Conservation (phyloP, 1,140 invertebrate genomes). For the Hyphantria cunea region DNA sequence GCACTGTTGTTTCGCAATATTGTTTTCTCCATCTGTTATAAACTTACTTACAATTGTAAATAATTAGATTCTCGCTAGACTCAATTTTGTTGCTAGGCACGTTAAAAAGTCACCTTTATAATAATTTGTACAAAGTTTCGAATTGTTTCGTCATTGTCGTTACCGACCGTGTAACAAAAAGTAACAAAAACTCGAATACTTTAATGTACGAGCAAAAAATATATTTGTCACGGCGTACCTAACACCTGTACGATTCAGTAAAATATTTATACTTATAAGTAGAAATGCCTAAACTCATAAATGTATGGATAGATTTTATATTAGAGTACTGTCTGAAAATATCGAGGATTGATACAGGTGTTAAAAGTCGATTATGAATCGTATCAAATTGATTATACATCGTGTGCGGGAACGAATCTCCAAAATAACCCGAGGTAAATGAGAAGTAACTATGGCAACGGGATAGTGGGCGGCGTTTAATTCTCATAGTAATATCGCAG, state of each 20-base stretch:
- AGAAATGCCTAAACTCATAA: background rate
- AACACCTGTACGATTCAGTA: slow-evolving; percentile 14
- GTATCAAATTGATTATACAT: slow-evolving; percentile 50
- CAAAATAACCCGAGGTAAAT: slow-evolving; percentile 37
- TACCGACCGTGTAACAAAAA: slow-evolving; percentile 18
- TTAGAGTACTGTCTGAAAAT: slow-evolving; percentile 13
- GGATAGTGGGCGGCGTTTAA: slow-evolving; percentile 7
- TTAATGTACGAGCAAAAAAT: slow-evolving; percentile 23
- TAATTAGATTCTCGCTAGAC: no score
- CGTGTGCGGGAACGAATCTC: slow-evolving; percentile 39
- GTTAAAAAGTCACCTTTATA: slow-evolving; percentile 8
- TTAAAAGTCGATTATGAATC: slow-evolving; percentile 39
- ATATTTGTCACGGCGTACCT: slow-evolving; percentile 22
- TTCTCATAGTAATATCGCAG: background rate
- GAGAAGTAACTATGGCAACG: slow-evolving; percentile 32
- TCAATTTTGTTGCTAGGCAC: slow-evolving; percentile 5
- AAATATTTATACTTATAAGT: slow-evolving; percentile 22
- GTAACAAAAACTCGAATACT: slow-evolving; percentile 30
- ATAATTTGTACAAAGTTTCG: slow-evolving; percentile 14
- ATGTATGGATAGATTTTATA: slow-evolving; percentile 3
- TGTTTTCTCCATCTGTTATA: slow-evolving; percentile 13
- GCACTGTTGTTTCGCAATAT: slow-evolving; percentile 49
- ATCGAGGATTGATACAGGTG: slow-evolving; percentile 32
- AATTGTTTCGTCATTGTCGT: slow-evolving; percentile 27
- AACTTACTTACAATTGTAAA: no score